Evolutionary conservation across 2,797 vertebrate genomes (phyloP).

Genomic region (Gallinago stenura): DNA sequence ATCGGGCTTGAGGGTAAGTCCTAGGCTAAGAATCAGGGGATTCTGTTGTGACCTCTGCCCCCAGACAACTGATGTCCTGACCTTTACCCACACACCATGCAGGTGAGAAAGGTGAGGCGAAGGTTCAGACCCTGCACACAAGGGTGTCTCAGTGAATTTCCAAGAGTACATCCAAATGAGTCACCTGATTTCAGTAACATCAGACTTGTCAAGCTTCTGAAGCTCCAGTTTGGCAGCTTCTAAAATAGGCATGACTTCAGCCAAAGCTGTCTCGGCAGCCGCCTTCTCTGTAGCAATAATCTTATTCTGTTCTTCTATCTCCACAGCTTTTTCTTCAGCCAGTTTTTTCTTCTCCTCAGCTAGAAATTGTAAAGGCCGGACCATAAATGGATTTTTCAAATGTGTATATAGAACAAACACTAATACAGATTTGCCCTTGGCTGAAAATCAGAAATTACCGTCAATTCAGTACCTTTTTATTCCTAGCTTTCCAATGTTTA

Average conservation of each 20-base stretch:
- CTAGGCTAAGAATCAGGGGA: background rate
- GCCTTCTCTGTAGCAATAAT: conserved; percentile 90
- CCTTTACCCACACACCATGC: background rate
- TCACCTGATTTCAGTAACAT: conserved; percentile 96
- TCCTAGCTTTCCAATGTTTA: background rate
- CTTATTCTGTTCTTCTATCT: conserved; percentile 93
- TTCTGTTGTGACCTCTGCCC: background rate
- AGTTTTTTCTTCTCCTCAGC: conserved; percentile 93
- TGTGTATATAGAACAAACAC: background rate
- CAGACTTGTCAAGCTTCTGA: conserved; percentile 94
- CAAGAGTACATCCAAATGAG: background rate
- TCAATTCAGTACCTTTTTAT: background rate
- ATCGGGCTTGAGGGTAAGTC: background rate
- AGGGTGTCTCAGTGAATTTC: background rate
- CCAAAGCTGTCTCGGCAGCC: conserved; percentile 89
- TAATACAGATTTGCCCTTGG: background rate
- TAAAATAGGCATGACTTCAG: conserved; percentile 91
- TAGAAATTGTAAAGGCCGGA: conserved; percentile 45
- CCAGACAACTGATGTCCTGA: background rate
- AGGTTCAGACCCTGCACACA: background rate
- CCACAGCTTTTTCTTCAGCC: conserved; percentile 92
- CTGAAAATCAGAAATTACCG: background rate
- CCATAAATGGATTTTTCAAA: background rate
- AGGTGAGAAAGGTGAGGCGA: background rate
- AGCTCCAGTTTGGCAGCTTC: conserved; percentile 91